A percentile compares a stretch with the other conserved stretches of the same genome.
phyloP scores from a whole-genome alignment of 2,888 invertebrate species.

The Aphodius sticticus region DNA sequence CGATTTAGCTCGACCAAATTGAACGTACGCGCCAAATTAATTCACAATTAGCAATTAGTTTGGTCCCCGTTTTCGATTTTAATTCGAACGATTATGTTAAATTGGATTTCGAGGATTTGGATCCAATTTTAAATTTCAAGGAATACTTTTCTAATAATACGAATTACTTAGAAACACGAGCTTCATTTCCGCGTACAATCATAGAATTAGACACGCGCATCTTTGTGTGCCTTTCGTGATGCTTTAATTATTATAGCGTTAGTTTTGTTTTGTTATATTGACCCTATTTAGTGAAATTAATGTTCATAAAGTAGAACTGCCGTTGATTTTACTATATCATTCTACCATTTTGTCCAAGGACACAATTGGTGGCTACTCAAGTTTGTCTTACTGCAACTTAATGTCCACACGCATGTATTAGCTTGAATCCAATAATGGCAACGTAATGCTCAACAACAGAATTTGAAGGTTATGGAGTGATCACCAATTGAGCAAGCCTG shows the following conservation, averaged over 20 bases:
- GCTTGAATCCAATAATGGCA: too few species aligned
- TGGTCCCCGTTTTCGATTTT: neutral
- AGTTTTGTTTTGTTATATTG: too few species aligned
- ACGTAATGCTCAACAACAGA: too few species aligned
- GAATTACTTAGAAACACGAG: neutral
- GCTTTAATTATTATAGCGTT: neutral
- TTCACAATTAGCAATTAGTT: neutral
- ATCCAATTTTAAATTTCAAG: neutral
- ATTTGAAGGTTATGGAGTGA: too few species aligned
- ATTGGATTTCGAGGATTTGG: neutral
- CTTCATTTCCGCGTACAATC: neutral
- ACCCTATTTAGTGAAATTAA: too few species aligned
- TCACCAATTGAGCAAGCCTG: too few species aligned
- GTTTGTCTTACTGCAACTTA: too few species aligned
- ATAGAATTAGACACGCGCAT: neutral
- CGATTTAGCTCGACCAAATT: neutral
- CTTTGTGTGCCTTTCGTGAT: neutral
- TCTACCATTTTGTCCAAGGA: too few species aligned
- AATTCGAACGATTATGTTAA: neutral
- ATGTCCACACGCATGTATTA: too few species aligned
- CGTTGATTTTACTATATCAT: too few species aligned
- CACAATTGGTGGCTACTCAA: too few species aligned
- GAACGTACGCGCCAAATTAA: neutral
- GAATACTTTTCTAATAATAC: neutral
- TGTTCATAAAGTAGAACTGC: too few species aligned